Conservation (phyloP, 1,140 invertebrate species). For the Doryteuthis pealeii region DNA sequence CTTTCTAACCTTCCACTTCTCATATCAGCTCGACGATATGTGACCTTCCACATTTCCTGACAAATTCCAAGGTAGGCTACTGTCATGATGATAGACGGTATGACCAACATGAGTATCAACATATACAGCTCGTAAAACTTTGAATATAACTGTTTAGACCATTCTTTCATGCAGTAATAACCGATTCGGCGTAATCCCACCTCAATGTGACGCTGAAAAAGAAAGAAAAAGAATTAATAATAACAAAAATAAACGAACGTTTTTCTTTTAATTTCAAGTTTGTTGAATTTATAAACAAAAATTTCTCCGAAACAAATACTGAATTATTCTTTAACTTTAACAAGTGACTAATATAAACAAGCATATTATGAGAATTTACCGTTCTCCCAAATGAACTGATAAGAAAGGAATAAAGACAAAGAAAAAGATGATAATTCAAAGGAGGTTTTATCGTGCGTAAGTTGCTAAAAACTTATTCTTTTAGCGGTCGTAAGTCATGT, state of each 20-base stretch:
- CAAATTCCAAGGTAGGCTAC: slow-evolving; percentile 71
- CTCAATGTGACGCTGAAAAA: slow-evolving; percentile 63
- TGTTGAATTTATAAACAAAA: too few species aligned
- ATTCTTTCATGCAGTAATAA: slow-evolving; percentile 69
- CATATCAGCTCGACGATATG: slow-evolving; percentile 35
- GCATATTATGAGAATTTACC: too few species aligned
- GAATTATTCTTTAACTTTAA: too few species aligned
- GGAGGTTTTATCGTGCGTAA: too few species aligned
- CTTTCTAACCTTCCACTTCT: slow-evolving; percentile 35
- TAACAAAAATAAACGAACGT: neutral
- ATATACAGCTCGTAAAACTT: slow-evolving; percentile 70
- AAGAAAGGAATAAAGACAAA: too few species aligned
- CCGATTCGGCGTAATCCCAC: slow-evolving; percentile 64
- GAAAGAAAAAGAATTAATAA: neutral
- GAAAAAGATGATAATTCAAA: too few species aligned
- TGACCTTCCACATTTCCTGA: slow-evolving; percentile 66
- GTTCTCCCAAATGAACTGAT: too few species aligned
- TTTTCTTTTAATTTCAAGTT: too few species aligned
- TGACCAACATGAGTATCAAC: slow-evolving; percentile 68
- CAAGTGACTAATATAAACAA: too few species aligned
- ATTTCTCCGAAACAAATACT: too few species aligned
- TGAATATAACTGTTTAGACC: slow-evolving; percentile 62
- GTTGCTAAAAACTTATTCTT: too few species aligned
- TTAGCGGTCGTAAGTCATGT: too few species aligned
- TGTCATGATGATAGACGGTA: slow-evolving; percentile 69